phyloP scores from a whole-genome alignment of 1,140 invertebrate species.

The Caenorhabditis latens region DNA sequence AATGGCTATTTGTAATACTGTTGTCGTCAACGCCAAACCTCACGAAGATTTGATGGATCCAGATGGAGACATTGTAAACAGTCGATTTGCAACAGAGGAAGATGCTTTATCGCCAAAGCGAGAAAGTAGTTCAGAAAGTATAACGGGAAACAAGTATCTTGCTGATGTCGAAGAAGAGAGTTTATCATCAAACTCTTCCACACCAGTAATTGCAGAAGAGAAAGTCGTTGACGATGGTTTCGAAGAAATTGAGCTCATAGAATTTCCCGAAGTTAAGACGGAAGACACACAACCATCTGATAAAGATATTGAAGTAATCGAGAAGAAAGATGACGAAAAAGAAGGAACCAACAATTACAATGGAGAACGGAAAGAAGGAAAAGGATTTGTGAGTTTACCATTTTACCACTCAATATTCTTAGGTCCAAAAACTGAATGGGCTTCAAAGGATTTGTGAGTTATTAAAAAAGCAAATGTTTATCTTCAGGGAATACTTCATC shows the following conservation, averaged over 20 bases:
- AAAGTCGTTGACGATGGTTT: neutral
- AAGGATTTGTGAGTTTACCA: constrained; percentile 42
- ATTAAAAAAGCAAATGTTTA: neutral
- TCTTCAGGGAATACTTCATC: constrained; percentile 36
- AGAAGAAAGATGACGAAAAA: constrained; percentile 22
- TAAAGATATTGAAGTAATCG: constrained; percentile 1
- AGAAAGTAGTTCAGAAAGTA: neutral
- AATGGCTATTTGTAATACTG: constrained; percentile 94
- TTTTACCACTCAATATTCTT: too few species aligned
- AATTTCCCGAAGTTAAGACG: constrained; percentile 31
- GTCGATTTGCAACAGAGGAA: constrained; percentile 16
- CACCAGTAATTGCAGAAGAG: constrained; percentile 11
- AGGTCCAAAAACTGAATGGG: too few species aligned
- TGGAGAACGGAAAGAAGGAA: constrained; percentile 50
- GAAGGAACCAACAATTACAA: constrained; percentile 40
- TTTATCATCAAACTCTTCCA: neutral
- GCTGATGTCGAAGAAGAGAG: constrained; percentile 50
- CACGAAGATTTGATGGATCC: constrained; percentile 62
- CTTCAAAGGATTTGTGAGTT: constrained; percentile 8
- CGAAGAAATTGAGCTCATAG: constrained; percentile 52
- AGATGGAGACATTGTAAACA: constrained; percentile 53
- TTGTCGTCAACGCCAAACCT: constrained; percentile 83
- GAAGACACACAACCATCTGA: constrained; percentile 21
- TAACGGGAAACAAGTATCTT: neutral
- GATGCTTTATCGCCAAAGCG: neutral